Evolutionary conservation across 2,888 invertebrate species (phyloP).

Genomic region (Philopedon plagiatum): DNA sequence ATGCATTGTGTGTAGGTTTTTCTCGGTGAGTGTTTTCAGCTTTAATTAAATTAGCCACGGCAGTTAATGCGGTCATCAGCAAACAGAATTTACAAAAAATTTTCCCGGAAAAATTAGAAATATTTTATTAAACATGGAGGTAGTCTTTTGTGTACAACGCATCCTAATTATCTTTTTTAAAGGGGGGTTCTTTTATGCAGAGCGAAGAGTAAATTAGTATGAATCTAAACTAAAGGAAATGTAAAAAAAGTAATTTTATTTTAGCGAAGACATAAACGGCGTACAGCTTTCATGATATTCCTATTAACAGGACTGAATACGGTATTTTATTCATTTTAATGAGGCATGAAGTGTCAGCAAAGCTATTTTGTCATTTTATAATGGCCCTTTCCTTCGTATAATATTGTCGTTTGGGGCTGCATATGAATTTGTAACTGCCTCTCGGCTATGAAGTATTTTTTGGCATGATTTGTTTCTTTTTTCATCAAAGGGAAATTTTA

Average conservation of each 20-base stretch:
- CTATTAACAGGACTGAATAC: constrained; percentile 22
- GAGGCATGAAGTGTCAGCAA: constrained; percentile 61
- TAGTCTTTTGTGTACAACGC: constrained; percentile 23
- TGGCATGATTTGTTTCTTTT: constrained; percentile 11
- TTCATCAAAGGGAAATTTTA: not conserved
- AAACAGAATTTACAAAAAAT: constrained; percentile 19
- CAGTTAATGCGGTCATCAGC: constrained; percentile 16
- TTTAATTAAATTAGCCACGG: constrained; percentile 29
- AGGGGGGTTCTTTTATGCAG: not conserved
- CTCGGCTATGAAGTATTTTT: not conserved
- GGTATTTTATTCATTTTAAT: constrained; percentile 58
- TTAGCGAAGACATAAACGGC: not conserved
- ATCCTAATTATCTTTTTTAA: constrained; percentile 3
- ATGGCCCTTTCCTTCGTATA: constrained; percentile 59
- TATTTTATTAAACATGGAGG: constrained; percentile 19
- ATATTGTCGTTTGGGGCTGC: constrained; percentile 58
- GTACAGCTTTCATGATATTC: not conserved
- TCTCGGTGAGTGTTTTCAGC: constrained; percentile 15
- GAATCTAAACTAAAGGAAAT: not conserved
- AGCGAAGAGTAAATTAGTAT: not conserved
- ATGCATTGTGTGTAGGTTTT: constrained; percentile 21
- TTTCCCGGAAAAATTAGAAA: constrained; percentile 20
- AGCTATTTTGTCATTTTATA: constrained; percentile 59
- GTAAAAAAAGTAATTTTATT: not conserved
- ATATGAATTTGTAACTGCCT: constrained; percentile 56